These are phyloP conservation scores for Coenonympha glycerion DNA, from an alignment of 2,888 invertebrate genomes.

Conservation along the genomic window DNA sequence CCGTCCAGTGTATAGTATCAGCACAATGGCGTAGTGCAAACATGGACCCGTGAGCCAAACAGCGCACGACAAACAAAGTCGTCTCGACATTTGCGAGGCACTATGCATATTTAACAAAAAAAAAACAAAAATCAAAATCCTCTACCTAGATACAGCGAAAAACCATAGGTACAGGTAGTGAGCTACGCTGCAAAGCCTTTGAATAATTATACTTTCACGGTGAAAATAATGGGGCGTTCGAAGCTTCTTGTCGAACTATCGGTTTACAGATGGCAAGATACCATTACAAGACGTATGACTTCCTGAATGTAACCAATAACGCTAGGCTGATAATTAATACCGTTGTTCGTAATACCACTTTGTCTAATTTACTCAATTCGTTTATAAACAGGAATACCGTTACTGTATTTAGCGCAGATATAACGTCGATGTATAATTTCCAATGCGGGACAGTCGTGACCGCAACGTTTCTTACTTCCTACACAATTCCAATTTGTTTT, in stretches of 20 bases:
- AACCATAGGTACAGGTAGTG: background rate
- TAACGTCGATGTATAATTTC: constrained; percentile 20
- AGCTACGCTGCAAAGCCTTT: background rate
- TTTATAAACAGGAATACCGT: constrained; percentile 19
- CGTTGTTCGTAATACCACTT: constrained; percentile 13
- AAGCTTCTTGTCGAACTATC: constrained; percentile 21
- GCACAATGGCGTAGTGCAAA: constrained; percentile 56
- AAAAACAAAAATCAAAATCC: background rate
- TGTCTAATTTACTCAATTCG: constrained; percentile 21
- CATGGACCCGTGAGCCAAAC: constrained; percentile 52
- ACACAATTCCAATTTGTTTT: constrained; percentile 14
- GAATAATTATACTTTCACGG: background rate
- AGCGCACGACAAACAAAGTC: constrained; percentile 46
- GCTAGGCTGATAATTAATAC: constrained; percentile 19
- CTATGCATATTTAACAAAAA: constrained; percentile 13
- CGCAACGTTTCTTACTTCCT: constrained; percentile 17
- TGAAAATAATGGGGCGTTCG: constrained; percentile 14
- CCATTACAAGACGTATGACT: constrained; percentile 30
- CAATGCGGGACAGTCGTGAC: constrained; percentile 18
- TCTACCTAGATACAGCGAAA: background rate
- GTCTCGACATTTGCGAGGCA: constrained; percentile 29
- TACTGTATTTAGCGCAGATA: constrained; percentile 18
- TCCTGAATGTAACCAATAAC: constrained; percentile 29
- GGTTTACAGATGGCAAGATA: constrained; percentile 28
- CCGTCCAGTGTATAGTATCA: constrained; percentile 31